Conservation (phyloP, 2,797 vertebrate genomes). For the Myripristis murdjan region DNA sequence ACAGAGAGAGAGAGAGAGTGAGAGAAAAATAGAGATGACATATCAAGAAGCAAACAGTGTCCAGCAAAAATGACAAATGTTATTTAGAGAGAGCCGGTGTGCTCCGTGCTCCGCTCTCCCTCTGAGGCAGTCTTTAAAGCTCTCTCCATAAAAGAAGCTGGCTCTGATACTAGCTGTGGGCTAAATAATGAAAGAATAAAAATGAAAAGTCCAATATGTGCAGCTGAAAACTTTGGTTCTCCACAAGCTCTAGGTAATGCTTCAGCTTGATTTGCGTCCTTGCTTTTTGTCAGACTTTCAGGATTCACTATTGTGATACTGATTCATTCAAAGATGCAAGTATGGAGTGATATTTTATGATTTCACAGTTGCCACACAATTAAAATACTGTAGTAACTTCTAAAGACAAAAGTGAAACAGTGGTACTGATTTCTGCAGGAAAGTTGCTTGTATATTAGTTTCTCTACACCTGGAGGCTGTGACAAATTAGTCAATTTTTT, state of each 20-base stretch:
- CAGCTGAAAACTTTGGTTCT: slow-evolving; percentile 1
- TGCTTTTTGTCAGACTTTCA: background rate
- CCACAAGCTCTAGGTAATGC: background rate
- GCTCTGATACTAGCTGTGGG: too few relatives aligned
- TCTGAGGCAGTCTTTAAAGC: slow-evolving; percentile 7
- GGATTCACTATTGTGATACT: background rate
- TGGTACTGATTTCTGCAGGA: too few relatives aligned
- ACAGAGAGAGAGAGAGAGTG: slow-evolving; percentile 1
- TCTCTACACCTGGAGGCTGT: too few relatives aligned
- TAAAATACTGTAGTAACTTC: too few relatives aligned
- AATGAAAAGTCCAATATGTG: background rate
- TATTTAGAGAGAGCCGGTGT: background rate
- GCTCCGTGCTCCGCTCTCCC: slow-evolving; percentile 5
- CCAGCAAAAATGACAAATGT: slow-evolving; percentile 1
- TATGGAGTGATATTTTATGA: too few relatives aligned
- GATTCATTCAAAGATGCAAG: too few relatives aligned
- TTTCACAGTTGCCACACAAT: too few relatives aligned
- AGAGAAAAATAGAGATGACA: slow-evolving; percentile 33
- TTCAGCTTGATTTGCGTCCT: background rate
- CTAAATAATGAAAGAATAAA: too few relatives aligned
- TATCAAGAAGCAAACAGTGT: slow-evolving; percentile 16
- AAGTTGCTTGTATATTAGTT: too few relatives aligned
- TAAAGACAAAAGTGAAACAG: too few relatives aligned
- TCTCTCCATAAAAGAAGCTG: slow-evolving; percentile 13
- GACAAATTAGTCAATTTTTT: too few relatives aligned